Conservation (phyloP, 2,113 vertebrate species). For the Scalopus aquaticus region DNA sequence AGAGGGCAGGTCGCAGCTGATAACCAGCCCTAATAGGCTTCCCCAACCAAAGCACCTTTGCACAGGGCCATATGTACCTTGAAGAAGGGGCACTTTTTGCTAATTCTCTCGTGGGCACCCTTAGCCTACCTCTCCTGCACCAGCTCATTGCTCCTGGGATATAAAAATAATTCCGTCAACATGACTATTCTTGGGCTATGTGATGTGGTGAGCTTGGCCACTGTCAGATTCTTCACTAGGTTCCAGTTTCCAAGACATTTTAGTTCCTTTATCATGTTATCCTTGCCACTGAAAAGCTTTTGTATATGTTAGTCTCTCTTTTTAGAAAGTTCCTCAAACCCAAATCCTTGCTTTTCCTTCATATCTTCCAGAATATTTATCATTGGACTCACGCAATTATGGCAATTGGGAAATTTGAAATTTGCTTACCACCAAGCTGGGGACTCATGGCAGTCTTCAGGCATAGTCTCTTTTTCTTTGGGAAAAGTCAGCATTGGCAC, state of each 20-base stretch:
- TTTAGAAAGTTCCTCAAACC: neutral
- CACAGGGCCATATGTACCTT: neutral
- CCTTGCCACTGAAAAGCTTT: neutral
- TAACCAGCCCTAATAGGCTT: neutral
- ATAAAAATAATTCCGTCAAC: neutral
- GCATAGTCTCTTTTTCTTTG: neutral
- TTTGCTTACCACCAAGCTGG: neutral
- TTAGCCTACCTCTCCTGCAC: neutral
- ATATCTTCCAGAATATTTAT: neutral
- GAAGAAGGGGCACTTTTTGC: neutral
- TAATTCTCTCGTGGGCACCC: neutral
- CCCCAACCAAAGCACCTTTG: neutral
- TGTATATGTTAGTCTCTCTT: neutral
- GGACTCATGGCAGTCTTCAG: neutral
- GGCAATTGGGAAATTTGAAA: neutral
- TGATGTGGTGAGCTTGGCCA: neutral
- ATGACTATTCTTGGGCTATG: fast-evolving
- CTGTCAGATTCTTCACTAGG: neutral
- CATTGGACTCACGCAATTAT: no score
- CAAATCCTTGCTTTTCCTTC: neutral
- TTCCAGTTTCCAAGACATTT: neutral
- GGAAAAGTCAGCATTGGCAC: neutral
- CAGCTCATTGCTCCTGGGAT: neutral
- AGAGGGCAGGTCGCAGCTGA: neutral
- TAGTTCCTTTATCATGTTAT: neutral